Evolutionary conservation across 2,797 vertebrate species (phyloP).

Genomic region (Micropoecilia bifurca): DNA sequence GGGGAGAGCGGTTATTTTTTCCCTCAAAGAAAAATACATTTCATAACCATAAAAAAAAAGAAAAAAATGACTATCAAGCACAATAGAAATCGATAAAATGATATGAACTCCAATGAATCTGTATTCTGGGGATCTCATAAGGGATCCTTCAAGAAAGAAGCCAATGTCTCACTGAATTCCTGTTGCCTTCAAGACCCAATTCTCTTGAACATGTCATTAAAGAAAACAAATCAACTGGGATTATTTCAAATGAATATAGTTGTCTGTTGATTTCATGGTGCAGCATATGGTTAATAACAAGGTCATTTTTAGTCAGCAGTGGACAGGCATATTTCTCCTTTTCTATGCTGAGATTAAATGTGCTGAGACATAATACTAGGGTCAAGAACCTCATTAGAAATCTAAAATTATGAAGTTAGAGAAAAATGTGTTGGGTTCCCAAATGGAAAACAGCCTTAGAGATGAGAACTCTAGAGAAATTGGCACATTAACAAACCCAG

Average conservation of each 20-base stretch:
- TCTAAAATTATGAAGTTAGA: neutral
- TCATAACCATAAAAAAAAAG: neutral
- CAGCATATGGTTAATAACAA: neutral
- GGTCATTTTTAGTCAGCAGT: neutral
- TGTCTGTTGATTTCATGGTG: neutral
- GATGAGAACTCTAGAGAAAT: neutral
- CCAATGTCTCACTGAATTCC: neutral
- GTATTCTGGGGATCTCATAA: neutral
- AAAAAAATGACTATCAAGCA: no score
- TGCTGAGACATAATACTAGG: neutral
- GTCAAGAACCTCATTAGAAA: neutral
- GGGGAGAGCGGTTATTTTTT: neutral
- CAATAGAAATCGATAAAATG: neutral
- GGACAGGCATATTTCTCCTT: neutral
- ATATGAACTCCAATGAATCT: neutral
- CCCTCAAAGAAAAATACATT: neutral
- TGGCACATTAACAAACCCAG: slow-evolving; percentile 7
- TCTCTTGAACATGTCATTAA: neutral
- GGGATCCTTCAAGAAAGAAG: neutral
- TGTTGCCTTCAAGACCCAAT: no score
- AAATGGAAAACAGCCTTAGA: neutral
- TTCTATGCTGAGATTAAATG: neutral
- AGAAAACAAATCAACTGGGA: neutral
- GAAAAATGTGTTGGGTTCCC: neutral
- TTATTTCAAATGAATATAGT: neutral